These are phyloP conservation scores for Orchestes rusci DNA, from an alignment of 2,888 invertebrate species.

Conservation along the genomic window DNA sequence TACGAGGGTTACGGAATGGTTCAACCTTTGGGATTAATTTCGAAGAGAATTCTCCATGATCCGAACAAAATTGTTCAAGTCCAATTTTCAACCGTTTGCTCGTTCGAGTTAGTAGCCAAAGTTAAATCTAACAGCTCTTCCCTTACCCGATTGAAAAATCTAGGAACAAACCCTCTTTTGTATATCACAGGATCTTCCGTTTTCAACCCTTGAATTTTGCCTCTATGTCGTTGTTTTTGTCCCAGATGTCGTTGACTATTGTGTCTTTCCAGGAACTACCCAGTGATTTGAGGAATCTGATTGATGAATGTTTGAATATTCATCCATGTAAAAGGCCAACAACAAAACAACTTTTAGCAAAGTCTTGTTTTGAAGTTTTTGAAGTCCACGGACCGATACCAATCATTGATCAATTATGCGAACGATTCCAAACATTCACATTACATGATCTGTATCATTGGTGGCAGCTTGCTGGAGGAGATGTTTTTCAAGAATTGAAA, in stretches of 20 bases:
- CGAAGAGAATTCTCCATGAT: too few species aligned
- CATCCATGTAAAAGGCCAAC: conserved; percentile 56
- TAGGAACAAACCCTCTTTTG: too few species aligned
- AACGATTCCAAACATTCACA: conserved; percentile 42
- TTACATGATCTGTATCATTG: conserved; percentile 85
- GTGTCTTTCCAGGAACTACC: conserved; percentile 49
- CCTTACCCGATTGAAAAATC: too few species aligned
- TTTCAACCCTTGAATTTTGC: too few species aligned
- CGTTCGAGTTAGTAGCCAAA: too few species aligned
- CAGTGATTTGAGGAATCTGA: conserved; percentile 51
- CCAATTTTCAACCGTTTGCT: too few species aligned
- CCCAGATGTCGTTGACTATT: not conserved
- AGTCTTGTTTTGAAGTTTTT: conserved; percentile 48
- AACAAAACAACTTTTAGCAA: conserved; percentile 53
- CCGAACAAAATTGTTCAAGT: too few species aligned
- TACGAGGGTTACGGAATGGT: too few species aligned
- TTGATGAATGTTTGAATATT: conserved; percentile 67
- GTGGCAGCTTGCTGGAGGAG: conserved; percentile 95
- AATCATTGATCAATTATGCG: conserved; percentile 34
- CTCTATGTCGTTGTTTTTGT: too few species aligned
- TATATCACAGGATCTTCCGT: too few species aligned
- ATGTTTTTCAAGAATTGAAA: conserved; percentile 82
- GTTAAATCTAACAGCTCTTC: too few species aligned
- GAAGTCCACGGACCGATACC: conserved; percentile 24
- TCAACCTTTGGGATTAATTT: too few species aligned